Base-by-base conservation (phyloP, 2,797 vertebrate genomes). In the Florisuga fusca region DNA sequence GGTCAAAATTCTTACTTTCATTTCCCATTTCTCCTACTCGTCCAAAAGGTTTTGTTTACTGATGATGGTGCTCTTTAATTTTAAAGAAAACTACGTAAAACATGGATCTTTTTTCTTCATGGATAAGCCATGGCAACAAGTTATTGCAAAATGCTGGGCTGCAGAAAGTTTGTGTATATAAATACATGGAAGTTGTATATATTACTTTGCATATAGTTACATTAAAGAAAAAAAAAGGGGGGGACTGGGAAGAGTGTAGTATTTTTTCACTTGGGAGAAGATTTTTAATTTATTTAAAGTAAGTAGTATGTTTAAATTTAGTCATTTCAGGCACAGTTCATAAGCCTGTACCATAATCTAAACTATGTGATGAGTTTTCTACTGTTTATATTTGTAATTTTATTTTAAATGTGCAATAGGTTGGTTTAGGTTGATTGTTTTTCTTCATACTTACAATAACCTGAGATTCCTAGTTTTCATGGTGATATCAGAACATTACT, bases 51-150 rank as follows among this genome's bases (percentile, higher is more conserved):
- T 72, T 74, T 80, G 36, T 79, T 93, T 87, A 29, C 20, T 62
- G 12, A 38, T n/a, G 26, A 57, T 54, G 19, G 18, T 10, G 15
- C 23, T 38, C 7, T 68, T 74, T 36, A 50, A 67, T 25, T 23
- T 75, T 20, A 48, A 69, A 80, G 51, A 64, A 61, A 69, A 8
- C 2, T 9, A 3, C 10, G 5, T 20, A 43, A n/a, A 77, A 15
- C 21, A 17, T 18, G 54, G 36, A n/a, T n/a, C 8, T 41, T 58
- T 34, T 46, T 71, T 7, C 41, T 75, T 59, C 25, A 8, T 23
- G 14, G 23, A 8, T 75, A 43, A 84, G 31, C 21, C 11, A 5
- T 2, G 12, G 27, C 7, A 48, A 23, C 0, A 1, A 66, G 18
- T 45, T 84, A 48, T 0, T 90, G 45, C 36, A 31, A 33, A 66